Evolutionary conservation across 2,113 vertebrate genomes (phyloP), one percentile per base, ranked within the genome.

Genomic region (Campylomormyrus numenius): DNA sequence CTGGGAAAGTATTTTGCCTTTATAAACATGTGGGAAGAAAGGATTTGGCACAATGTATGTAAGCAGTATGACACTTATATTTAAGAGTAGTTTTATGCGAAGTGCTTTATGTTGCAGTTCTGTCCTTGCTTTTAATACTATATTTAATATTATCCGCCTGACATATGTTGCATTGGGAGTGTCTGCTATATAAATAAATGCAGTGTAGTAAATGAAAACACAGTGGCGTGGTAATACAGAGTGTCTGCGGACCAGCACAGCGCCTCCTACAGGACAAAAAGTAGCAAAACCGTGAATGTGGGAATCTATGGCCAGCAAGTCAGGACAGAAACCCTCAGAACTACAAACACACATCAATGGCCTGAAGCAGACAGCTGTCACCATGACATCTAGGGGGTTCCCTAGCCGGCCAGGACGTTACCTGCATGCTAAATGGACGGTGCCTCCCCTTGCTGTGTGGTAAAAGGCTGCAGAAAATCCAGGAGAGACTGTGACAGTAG

Each of bases 391-490:
- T 42, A 31, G 27, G n/a, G 66, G 66, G 3, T 70, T 27, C 11
- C 66, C 31, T 31, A 35, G 31, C 7, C 17, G 70, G 70, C 5
- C 31, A 17, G 11, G 46, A 92, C 70, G 93, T 99, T 99, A 99
- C 98, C 98, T 99, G 97, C 94, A 96, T 92, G 93, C 95, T 89
- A 95, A 94, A 93, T 96, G 96, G 94, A 96, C 95, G 96, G 95
- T 96, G 94, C 95, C 94, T 95, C 96, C 97, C 49, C 49, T 97
- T 99, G 95, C 97, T 98, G 97, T 97, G 97, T 96, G 97, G 97
- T 97, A 99, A 97, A 96, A 99, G 97, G 96, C 98, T 99, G 97
- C 98, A 98, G 97, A 99, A 98, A 98, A 99, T 99, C 98, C 99
- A 98, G 95, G 95, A 99, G 97, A 99, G 96, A 99, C 98, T 99